Percentiles rank a stretch among this genome's conserved stretches.
Evolutionary conservation across 92 coral and sea anemone species (phyloP).

Genomic region (Epizoanthus ramosus): DNA sequence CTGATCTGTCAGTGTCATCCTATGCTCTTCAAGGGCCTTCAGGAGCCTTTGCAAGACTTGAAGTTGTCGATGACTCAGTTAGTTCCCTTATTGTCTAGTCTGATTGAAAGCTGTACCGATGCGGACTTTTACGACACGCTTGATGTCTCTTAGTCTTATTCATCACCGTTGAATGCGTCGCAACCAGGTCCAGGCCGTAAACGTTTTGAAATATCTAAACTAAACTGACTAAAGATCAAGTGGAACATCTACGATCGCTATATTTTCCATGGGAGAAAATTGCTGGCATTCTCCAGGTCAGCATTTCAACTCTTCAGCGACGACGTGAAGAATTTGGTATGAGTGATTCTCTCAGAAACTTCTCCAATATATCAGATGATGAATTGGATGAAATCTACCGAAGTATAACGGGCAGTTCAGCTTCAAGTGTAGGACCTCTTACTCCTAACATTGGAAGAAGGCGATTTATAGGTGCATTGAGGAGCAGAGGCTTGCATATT

Average conservation of each 20-base stretch:
- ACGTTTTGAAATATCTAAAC: slow-evolving; percentile 55
- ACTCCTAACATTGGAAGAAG: slow-evolving; percentile 53
- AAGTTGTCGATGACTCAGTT: slow-evolving; percentile 42
- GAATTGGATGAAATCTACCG: slow-evolving; percentile 52
- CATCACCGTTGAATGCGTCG: slow-evolving; percentile 36
- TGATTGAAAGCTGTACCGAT: slow-evolving; percentile 34
- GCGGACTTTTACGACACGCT: slow-evolving; percentile 32
- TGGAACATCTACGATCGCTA: slow-evolving; percentile 62
- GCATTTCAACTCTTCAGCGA: slow-evolving; percentile 48
- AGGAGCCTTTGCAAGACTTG: too few relatives aligned
- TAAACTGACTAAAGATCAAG: slow-evolving; percentile 58
- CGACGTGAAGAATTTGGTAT: slow-evolving; percentile 37
- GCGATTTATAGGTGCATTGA: slow-evolving; percentile 57
- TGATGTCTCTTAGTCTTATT: slow-evolving; percentile 47
- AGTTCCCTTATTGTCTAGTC: slow-evolving; percentile 33
- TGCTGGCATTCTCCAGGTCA: slow-evolving; percentile 42
- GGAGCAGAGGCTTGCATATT: slow-evolving; percentile 54
- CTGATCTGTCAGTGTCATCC: too few relatives aligned
- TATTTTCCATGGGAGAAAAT: slow-evolving; percentile 58
- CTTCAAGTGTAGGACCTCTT: slow-evolving; percentile 44
- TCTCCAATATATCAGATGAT: slow-evolving; percentile 48
- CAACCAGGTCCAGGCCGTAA: slow-evolving; percentile 54
- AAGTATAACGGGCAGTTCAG: slow-evolving; percentile 38
- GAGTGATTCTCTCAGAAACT: slow-evolving; percentile 16
- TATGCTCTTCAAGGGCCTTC: too few relatives aligned